Percentiles rank a stretch among this genome's conserved stretches.
phyloP scores from a whole-genome alignment of 2,888 invertebrate genomes.

The Lobophora halterata region DNA sequence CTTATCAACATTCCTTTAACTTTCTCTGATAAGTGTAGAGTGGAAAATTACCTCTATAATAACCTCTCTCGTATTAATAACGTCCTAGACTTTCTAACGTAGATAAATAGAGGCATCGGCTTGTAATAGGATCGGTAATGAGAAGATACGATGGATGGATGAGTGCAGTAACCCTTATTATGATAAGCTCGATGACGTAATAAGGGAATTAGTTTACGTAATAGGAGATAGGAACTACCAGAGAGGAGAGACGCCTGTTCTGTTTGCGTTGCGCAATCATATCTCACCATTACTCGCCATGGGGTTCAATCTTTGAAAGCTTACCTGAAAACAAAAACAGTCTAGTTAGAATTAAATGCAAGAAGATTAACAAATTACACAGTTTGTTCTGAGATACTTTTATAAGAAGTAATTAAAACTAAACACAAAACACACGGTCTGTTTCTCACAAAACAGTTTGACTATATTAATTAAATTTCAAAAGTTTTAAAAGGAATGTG shows the following conservation, averaged over 20 bases:
- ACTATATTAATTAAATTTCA: too few relatives aligned
- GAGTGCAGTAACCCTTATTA: conserved; percentile 50
- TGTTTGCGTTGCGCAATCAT: neutral
- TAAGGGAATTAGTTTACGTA: conserved; percentile 10
- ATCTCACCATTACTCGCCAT: too few relatives aligned
- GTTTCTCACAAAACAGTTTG: too few relatives aligned
- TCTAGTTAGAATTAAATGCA: too few relatives aligned
- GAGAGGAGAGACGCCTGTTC: neutral
- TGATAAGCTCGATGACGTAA: conserved; percentile 24
- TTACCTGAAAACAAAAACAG: conserved; percentile 42
- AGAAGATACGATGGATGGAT: conserved; percentile 59
- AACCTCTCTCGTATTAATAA: conserved; percentile 75
- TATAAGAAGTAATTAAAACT: too few relatives aligned
- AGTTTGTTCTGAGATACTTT: too few relatives aligned
- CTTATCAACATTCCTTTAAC: conserved; percentile 57
- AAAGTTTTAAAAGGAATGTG: too few relatives aligned
- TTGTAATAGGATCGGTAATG: conserved; percentile 60
- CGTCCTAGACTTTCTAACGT: conserved; percentile 64
- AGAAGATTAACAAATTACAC: too few relatives aligned
- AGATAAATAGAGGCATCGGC: conserved; percentile 55
- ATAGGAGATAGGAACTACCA: conserved; percentile 5
- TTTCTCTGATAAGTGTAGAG: conserved; percentile 68
- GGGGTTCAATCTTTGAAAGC: conserved; percentile 28
- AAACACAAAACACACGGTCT: too few relatives aligned
- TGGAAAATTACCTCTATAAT: conserved; percentile 64